Conservation (phyloP, 2,113 vertebrate genomes). For the Macquaria ambigua region DNA sequence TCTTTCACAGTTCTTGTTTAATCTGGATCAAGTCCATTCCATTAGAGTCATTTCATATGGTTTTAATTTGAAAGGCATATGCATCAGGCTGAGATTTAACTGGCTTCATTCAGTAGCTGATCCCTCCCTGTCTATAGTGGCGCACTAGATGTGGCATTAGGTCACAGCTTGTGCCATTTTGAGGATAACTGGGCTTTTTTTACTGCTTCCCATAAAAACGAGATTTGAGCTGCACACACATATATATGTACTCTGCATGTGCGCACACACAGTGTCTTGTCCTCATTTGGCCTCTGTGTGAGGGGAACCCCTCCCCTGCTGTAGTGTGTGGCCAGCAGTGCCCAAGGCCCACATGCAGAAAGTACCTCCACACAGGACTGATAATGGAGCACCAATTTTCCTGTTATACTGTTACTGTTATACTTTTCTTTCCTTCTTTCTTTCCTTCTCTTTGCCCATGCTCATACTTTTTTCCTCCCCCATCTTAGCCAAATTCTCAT, state of each 20-base stretch:
- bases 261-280: constrained; percentile 29
- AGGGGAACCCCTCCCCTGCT: constrained; percentile 39
- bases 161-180: constrained; percentile 69
- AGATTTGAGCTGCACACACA: constrained; percentile 46
- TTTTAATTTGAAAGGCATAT: constrained; percentile 64
- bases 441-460: background rate
- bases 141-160: constrained; percentile 60
- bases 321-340: constrained; percentile 27
- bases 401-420: background rate
- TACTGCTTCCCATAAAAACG: constrained; percentile 64
- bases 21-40: constrained; percentile 48
- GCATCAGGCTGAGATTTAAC: constrained; percentile 48
- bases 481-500: background rate
- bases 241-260: constrained; percentile 13
- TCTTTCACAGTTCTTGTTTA: constrained; percentile 53
- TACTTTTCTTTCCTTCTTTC: constrained; percentile 1
- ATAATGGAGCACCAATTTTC: constrained; percentile 34
- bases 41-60: constrained; percentile 52
- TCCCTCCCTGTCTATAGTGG: constrained; percentile 48
- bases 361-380: constrained; percentile 14
- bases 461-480: background rate
- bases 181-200: constrained; percentile 59
- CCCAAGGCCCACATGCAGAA: constrained; percentile 36
- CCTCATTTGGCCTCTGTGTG: constrained; percentile 60
- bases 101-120: constrained; percentile 53